phyloP scores from a whole-genome alignment of 2,888 invertebrate genomes.

The Microchrysa polita region DNA sequence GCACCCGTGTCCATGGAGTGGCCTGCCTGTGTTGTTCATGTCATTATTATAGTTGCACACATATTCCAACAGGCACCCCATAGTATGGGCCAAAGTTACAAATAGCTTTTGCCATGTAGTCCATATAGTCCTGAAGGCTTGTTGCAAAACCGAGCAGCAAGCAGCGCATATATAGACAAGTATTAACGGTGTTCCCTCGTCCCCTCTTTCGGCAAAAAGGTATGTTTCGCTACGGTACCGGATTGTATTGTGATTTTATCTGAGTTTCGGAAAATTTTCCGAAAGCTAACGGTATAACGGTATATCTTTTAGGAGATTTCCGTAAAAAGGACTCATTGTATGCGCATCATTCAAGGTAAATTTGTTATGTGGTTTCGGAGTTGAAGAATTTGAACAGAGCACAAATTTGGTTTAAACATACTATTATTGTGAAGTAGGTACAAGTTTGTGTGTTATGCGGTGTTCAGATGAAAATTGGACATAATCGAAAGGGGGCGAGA shows the following conservation, averaged over 20 bases:
- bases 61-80: slow-evolving; percentile 4
- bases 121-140: too few species aligned
- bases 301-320: background rate
- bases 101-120: too few species aligned
- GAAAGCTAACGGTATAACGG: background rate
- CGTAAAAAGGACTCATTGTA: background rate
- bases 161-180: background rate
- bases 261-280: background rate
- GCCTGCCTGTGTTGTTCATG: slow-evolving; percentile 22
- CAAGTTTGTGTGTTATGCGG: too few species aligned
- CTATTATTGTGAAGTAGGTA: background rate
- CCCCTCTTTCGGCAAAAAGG: too few species aligned
- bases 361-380: slow-evolving; percentile 26
- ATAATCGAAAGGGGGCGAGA: too few species aligned
- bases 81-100: background rate
- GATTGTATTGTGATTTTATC: background rate
- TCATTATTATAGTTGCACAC: slow-evolving; percentile 9
- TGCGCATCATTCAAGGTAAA: background rate
- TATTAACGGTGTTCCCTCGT: background rate
- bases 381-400: slow-evolving; percentile 19
- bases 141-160: background rate
- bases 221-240: background rate
- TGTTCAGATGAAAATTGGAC: too few species aligned
- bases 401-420: slow-evolving; percentile 2
- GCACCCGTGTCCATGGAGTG: slow-evolving; percentile 49